These are phyloP conservation scores for Drosophila sturtevanti DNA, from an alignment of 1,140 invertebrate species.

Conservation along the genomic window DNA sequence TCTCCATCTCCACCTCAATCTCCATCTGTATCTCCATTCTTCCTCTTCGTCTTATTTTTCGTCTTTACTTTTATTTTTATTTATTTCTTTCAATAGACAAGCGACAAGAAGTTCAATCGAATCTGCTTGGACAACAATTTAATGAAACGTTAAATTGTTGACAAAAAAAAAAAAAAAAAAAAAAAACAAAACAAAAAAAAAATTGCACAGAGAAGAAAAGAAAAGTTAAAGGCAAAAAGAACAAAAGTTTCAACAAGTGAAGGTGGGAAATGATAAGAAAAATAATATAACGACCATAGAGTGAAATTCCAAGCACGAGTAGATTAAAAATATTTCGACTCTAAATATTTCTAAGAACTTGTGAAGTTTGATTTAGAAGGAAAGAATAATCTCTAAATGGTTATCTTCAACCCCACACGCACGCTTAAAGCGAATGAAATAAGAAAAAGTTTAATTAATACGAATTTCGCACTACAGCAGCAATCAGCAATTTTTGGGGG, in stretches of 20 bases:
- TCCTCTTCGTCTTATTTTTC: too few relatives aligned
- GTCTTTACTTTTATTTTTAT: slow-evolving; percentile 5
- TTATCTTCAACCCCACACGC: too few relatives aligned
- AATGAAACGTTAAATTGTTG: slow-evolving; percentile 46
- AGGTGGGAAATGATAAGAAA: not conserved
- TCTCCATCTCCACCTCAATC: not conserved
- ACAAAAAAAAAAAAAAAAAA: slow-evolving; percentile 36
- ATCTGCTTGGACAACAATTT: slow-evolving; percentile 44
- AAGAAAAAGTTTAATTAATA: too few relatives aligned
- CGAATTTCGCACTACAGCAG: too few relatives aligned
- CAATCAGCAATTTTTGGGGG: too few relatives aligned
- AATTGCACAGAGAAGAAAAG: slow-evolving; percentile 25
- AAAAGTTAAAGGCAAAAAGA: slow-evolving; percentile 25
- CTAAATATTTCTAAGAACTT: too few relatives aligned
- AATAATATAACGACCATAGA: not conserved
- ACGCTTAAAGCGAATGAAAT: too few relatives aligned
- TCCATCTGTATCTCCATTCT: not conserved
- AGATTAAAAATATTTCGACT: too few relatives aligned
- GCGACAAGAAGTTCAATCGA: slow-evolving; percentile 35
- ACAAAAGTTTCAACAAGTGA: not conserved
- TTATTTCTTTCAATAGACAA: slow-evolving; percentile 16
- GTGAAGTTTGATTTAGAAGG: too few relatives aligned
- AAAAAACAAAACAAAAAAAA: slow-evolving; percentile 25
- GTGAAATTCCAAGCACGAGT: not conserved
- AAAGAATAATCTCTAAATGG: too few relatives aligned